These are phyloP conservation scores for Saturnia japonica DNA, from an alignment of 2,888 invertebrate genomes.

Conservation along the genomic window DNA sequence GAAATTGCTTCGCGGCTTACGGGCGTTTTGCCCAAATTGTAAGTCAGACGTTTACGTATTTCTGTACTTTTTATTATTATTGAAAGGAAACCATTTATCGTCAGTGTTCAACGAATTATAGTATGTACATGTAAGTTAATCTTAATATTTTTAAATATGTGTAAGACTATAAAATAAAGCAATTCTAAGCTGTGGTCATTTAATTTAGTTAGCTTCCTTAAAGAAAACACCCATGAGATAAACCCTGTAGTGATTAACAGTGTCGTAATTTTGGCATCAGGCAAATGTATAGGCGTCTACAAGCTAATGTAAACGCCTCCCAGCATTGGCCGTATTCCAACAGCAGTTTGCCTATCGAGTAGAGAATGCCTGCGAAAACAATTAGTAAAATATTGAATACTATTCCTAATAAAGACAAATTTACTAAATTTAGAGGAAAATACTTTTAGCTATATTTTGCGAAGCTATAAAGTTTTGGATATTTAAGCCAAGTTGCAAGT, in stretches of 20 bases:
- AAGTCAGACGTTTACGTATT: neutral
- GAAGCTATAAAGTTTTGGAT: no score
- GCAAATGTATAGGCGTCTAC: slow-evolving; percentile 44
- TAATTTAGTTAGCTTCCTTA: neutral
- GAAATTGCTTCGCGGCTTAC: neutral
- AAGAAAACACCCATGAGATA: neutral
- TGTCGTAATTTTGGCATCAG: slow-evolving; percentile 63
- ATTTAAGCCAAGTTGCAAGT: no score
- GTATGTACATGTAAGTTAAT: no score
- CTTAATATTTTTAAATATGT: no score
- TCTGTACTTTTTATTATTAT: neutral
- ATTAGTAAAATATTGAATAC: slow-evolving; percentile 44
- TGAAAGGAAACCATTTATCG: no score
- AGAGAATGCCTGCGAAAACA: slow-evolving; percentile 46
- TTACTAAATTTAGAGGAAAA: slow-evolving; percentile 9
- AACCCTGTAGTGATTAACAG: slow-evolving; percentile 39
- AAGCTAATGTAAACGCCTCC: slow-evolving; percentile 53
- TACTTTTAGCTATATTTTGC: neutral
- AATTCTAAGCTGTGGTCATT: neutral
- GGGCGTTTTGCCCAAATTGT: neutral
- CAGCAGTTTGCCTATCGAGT: slow-evolving; percentile 47
- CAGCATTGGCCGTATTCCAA: slow-evolving; percentile 62
- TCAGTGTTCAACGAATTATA: no score
- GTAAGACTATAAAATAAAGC: neutral
- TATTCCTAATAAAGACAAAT: neutral